Evolutionary conservation across 2,888 invertebrate genomes (phyloP).

Genomic region (Ametastegia equiseti): DNA sequence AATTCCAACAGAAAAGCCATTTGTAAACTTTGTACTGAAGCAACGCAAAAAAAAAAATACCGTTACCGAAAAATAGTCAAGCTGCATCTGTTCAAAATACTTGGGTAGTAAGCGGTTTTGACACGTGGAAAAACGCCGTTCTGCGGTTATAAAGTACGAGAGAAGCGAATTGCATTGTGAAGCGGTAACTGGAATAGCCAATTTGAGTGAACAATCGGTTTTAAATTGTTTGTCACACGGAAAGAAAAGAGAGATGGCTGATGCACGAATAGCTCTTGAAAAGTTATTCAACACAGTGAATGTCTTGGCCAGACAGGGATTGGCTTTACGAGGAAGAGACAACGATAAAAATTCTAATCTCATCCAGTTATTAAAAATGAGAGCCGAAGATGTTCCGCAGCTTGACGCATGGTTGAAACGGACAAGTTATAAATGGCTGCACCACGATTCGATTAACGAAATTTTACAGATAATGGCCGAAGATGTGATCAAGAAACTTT

Average conservation of each 20-base stretch:
- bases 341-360: conserved; percentile 53
- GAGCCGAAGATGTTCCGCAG: conserved; percentile 40
- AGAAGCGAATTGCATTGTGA: conserved; percentile 46
- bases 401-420: conserved; percentile 45
- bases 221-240: conserved; percentile 31
- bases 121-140: conserved; percentile 52
- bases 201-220: conserved; percentile 45
- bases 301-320: conserved; percentile 16
- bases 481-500: conserved; percentile 25
- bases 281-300: conserved; percentile 48
- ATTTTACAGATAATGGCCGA: conserved; percentile 14
- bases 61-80: conserved; percentile 2
- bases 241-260: conserved; percentile 52
- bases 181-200: conserved; percentile 38
- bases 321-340: conserved; percentile 50
- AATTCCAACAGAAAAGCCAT: conserved; percentile 22
- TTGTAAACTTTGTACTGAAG: conserved; percentile 36
- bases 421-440: conserved; percentile 50
- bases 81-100: conserved; percentile 29
- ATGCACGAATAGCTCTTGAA: conserved; percentile 48
- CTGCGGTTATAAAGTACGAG: conserved; percentile 48
- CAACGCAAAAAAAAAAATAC: conserved; percentile 20
- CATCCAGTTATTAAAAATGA: conserved; percentile 51
- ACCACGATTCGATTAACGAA: conserved; percentile 18
- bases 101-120: conserved; percentile 51